phyloP scores from a whole-genome alignment of 2,113 vertebrate species.

The Genyomyrus donnyi region DNA sequence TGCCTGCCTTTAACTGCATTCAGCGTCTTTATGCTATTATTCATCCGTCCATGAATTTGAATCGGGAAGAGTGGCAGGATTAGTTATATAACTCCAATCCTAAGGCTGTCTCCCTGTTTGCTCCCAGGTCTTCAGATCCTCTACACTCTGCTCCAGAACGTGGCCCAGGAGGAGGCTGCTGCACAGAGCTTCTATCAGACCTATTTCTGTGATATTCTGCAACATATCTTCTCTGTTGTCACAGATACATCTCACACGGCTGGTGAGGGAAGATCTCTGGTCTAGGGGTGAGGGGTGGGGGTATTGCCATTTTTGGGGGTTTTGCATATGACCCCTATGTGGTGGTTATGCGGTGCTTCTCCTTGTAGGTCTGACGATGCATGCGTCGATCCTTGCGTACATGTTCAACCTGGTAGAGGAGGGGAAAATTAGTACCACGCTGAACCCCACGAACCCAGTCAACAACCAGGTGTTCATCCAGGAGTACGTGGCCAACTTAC shows the following conservation, averaged over 20 bases:
- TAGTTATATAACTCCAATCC: background rate
- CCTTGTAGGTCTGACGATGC: conserved; percentile 88
- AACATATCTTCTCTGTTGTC: conserved; percentile 97
- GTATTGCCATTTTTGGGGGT: background rate
- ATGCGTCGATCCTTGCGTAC: conserved; percentile 96
- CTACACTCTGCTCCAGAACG: conserved; percentile 92
- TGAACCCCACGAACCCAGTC: conserved; percentile 78
- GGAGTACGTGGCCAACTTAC: conserved; percentile 95
- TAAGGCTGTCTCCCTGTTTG: background rate
- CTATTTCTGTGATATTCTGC: conserved; percentile 94
- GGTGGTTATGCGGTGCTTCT: background rate
- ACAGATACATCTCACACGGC: conserved; percentile 97
- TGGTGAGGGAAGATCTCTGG: conserved; percentile 55
- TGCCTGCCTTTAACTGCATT: background rate
- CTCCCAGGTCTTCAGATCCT: conserved; percentile 87
- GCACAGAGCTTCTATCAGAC: conserved; percentile 99
- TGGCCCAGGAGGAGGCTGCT: conserved; percentile 92
- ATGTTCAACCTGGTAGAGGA: conserved; percentile 99
- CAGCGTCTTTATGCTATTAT: background rate
- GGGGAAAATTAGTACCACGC: conserved; percentile 82
- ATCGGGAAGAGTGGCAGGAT: background rate
- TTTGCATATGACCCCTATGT: background rate
- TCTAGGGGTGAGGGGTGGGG: background rate
- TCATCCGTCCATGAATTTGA: background rate
- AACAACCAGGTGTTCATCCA: conserved; percentile 96